phyloP scores from a whole-genome alignment of 2,888 invertebrate species.

The Callimorpha dominula region DNA sequence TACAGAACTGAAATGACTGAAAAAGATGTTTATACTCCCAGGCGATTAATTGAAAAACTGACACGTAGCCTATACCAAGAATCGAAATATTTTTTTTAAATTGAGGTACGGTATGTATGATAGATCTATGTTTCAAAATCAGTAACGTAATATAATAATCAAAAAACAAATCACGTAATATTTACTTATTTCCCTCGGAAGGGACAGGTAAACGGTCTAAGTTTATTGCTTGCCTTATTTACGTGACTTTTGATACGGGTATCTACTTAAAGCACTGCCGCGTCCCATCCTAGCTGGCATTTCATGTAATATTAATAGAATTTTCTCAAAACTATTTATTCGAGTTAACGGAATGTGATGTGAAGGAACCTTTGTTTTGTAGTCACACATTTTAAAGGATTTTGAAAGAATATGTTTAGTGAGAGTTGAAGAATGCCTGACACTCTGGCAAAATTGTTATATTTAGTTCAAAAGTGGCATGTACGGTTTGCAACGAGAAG shows the following conservation, averaged over 20 bases:
- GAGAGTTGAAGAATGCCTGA: too few species aligned
- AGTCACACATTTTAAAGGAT: neutral
- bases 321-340: constrained; percentile 47
- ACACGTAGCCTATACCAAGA: too few species aligned
- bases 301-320: constrained; percentile 34
- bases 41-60: too few species aligned
- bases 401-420: too few species aligned
- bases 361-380: neutral
- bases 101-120: too few species aligned
- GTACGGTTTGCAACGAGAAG: too few species aligned
- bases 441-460: too few species aligned
- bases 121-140: neutral
- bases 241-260: constrained; percentile 56
- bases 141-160: constrained; percentile 1
- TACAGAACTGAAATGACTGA: neutral
- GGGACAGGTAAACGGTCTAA: constrained; percentile 48
- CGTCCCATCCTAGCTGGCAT: constrained; percentile 44
- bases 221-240: constrained; percentile 54
- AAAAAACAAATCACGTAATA: constrained; percentile 32
- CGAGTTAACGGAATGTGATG: constrained; percentile 30
- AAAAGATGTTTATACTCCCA: neutral
- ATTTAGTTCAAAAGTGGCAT: too few species aligned
- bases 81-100: too few species aligned
- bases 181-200: constrained; percentile 50
- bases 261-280: constrained; percentile 49